phyloP scores from a whole-genome alignment of 2,888 invertebrate genomes.

The Tipula unca region DNA sequence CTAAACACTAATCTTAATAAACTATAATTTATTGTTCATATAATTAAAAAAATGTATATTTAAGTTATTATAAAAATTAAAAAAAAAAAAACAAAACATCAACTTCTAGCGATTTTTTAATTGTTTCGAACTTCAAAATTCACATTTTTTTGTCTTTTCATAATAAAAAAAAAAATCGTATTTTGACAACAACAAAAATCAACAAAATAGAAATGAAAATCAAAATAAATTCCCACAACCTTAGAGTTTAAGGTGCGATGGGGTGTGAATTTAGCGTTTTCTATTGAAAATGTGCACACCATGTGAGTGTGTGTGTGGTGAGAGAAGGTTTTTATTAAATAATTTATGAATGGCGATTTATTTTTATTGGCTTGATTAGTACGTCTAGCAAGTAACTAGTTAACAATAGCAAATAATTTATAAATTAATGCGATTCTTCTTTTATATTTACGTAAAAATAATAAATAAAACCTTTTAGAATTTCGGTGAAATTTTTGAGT shows the following conservation, averaged over 20 bases:
- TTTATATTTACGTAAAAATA: too few relatives aligned
- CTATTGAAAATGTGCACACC: not conserved
- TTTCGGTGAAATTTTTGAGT: too few relatives aligned
- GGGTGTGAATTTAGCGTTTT: not conserved
- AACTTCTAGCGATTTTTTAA: not conserved
- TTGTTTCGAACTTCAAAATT: conserved; percentile 3
- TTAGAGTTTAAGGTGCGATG: not conserved
- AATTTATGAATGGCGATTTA: too few relatives aligned
- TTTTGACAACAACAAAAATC: not conserved
- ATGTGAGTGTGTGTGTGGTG: not conserved
- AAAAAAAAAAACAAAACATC: not conserved
- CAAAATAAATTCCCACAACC: not conserved
- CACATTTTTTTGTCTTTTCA: not conserved
- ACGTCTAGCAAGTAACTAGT: too few relatives aligned
- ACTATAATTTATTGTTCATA: not conserved
- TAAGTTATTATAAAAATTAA: not conserved
- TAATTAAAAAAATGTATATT: not conserved
- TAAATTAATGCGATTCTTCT: too few relatives aligned
- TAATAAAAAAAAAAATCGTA: not conserved
- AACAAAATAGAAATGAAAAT: not conserved
- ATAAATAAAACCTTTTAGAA: too few relatives aligned
- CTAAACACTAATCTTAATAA: not conserved
- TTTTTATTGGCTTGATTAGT: too few relatives aligned
- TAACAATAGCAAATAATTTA: too few relatives aligned
- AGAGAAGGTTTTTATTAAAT: not conserved